Evolutionary conservation across 2,113 vertebrate genomes (phyloP).

Genomic region (Manacus vitellinus): DNA sequence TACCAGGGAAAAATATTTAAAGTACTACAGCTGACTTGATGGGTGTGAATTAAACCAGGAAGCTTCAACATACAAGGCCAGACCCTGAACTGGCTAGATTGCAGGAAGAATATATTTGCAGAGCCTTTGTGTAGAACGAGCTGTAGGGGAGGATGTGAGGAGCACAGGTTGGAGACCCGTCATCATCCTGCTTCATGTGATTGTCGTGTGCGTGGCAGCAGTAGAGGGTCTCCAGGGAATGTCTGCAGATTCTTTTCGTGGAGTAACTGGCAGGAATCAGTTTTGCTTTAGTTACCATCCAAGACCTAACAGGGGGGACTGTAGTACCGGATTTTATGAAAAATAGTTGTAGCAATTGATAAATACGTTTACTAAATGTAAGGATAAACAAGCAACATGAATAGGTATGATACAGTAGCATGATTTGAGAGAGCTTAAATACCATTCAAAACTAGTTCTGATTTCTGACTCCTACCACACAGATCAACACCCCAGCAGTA

Average conservation of each 20-base stretch:
- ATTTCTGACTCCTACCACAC: background rate
- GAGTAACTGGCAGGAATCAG: background rate
- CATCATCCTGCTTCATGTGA: accelerated
- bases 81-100: background rate
- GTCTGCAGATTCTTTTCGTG: accelerated
- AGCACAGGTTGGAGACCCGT: background rate
- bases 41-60: background rate
- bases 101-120: background rate
- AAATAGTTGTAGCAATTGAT: background rate
- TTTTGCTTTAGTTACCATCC: background rate
- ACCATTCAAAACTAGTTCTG: background rate
- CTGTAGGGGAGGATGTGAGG: background rate
- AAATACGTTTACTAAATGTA: background rate
- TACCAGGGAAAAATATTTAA: background rate
- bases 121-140: background rate
- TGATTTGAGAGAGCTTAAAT: background rate
- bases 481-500: background rate
- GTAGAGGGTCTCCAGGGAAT: background rate
- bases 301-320: background rate
- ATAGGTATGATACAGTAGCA: background rate
- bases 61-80: background rate
- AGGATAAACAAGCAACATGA: background rate
- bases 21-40: background rate
- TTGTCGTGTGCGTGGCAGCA: background rate
- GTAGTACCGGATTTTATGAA: background rate